A percentile compares a stretch with the other conserved stretches of the same genome.
phyloP scores from a whole-genome alignment of 1,140 invertebrate species.

The Medauroidea extradentata region DNA sequence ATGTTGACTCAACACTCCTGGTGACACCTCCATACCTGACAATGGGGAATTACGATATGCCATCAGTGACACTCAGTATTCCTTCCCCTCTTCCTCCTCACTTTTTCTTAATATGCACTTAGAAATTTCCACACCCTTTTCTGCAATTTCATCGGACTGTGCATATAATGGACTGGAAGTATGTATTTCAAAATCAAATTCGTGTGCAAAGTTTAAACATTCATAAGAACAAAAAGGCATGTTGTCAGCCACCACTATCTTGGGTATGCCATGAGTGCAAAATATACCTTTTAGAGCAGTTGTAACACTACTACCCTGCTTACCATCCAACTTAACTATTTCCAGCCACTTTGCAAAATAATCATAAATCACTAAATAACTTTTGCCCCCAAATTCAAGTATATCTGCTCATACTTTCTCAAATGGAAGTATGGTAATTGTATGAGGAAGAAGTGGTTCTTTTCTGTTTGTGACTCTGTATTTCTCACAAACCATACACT shows the following conservation, averaged over 20 bases:
- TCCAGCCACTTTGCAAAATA: slow-evolving; percentile 24
- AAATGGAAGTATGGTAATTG: slow-evolving; percentile 21
- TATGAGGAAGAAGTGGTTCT: slow-evolving; percentile 23
- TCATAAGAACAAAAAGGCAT: background rate
- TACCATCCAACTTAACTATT: slow-evolving; percentile 5
- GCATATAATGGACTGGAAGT: slow-evolving; percentile 39
- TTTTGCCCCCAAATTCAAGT: no score
- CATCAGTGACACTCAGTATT: no score
- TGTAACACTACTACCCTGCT: background rate
- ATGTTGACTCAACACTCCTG: no score
- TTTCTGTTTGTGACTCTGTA: slow-evolving; percentile 14
- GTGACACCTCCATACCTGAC: no score
- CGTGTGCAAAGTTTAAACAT: slow-evolving; percentile 39
- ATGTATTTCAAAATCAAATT: slow-evolving; percentile 39
- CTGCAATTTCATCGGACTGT: slow-evolving; percentile 43
- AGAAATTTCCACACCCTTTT: slow-evolving; percentile 27
- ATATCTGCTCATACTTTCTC: slow-evolving; percentile 24
- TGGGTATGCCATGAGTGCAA: slow-evolving; percentile 16
- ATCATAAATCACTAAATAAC: slow-evolving; percentile 14
- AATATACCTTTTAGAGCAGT: slow-evolving; percentile 11
- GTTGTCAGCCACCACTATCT: slow-evolving; percentile 15
- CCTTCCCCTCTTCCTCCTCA: no score
- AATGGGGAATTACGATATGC: no score
- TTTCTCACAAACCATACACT: slow-evolving; percentile 17
- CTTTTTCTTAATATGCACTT: slow-evolving; percentile 6